Evolutionary conservation across 2,797 vertebrate species (phyloP).

Genomic region (Aselliscus stoliczkanus): DNA sequence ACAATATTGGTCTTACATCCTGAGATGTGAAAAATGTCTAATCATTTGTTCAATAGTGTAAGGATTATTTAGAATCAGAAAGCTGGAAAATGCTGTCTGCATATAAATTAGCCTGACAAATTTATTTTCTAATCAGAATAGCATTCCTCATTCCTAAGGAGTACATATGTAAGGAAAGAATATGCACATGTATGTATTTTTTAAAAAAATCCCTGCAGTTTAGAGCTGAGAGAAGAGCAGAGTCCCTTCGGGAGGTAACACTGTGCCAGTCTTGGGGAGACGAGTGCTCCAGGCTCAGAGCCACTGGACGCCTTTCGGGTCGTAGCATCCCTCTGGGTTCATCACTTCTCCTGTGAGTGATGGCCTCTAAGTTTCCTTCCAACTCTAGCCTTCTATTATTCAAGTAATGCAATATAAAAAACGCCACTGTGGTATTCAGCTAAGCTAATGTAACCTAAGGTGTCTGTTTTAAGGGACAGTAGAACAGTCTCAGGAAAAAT

Average conservation of each 20-base stretch:
- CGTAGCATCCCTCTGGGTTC: background rate
- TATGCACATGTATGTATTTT: background rate
- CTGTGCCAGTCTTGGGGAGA: background rate
- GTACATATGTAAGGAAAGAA: background rate
- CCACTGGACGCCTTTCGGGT: background rate
- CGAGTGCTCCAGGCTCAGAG: background rate
- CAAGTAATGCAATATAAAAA: background rate
- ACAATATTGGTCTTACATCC: conserved; percentile 61
- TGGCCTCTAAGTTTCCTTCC: background rate
- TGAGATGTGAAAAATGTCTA: conserved; percentile 59
- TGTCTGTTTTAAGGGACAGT: background rate
- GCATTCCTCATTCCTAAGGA: background rate
- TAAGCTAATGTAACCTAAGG: background rate
- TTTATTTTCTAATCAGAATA: conserved; percentile 19
- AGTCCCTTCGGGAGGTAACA: background rate
- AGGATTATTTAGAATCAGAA: conserved; percentile 55
- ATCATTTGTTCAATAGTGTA: conserved; percentile 57
- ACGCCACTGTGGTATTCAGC: background rate
- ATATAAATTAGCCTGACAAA: conserved; percentile 43
- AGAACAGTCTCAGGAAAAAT: background rate
- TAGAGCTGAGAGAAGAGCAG: background rate
- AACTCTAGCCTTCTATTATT: background rate
- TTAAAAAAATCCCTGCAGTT: background rate
- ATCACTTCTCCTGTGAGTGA: background rate
- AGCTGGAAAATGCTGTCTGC: background rate